Conservation (phyloP, 2,888 invertebrate species). For the Tinea pellionella region DNA sequence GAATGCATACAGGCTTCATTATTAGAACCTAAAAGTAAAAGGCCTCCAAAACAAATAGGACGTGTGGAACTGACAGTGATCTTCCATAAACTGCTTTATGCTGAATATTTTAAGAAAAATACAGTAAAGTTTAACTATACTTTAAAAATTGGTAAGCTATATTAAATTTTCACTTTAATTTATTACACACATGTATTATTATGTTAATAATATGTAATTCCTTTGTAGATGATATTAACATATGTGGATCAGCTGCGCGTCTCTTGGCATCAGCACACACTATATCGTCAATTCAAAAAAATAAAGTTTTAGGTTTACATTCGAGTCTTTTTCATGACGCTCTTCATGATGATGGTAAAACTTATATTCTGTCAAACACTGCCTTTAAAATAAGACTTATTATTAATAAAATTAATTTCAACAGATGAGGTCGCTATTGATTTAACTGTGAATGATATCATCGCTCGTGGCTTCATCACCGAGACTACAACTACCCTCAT, state of each 20-base stretch:
- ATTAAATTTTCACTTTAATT: no score
- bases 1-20: conserved; percentile 26
- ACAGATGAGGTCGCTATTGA: conserved; percentile 73
- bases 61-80: conserved; percentile 31
- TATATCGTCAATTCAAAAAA: neutral
- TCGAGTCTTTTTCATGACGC: conserved; percentile 59
- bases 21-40: conserved; percentile 18
- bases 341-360: conserved; percentile 59
- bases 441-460: conserved; percentile 66
- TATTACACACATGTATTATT: no score
- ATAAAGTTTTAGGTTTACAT: conserved; percentile 21
- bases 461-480: conserved; percentile 38
- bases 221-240: conserved; percentile 62
- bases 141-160: conserved; percentile 39
- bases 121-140: conserved; percentile 30
- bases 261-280: conserved; percentile 68
- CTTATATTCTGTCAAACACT: no score
- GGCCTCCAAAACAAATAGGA: conserved; percentile 31
- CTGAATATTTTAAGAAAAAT: conserved; percentile 29
- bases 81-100: conserved; percentile 31
- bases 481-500: conserved; percentile 32
- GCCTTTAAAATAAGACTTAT: no score
- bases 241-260: conserved; percentile 74
- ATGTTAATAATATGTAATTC: neutral
- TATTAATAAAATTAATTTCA: conserved; percentile 18